Percentiles rank a stretch among this genome's conserved stretches.
phyloP scores from a whole-genome alignment of 2,113 vertebrate species.

The Leptocoma aspasia region DNA sequence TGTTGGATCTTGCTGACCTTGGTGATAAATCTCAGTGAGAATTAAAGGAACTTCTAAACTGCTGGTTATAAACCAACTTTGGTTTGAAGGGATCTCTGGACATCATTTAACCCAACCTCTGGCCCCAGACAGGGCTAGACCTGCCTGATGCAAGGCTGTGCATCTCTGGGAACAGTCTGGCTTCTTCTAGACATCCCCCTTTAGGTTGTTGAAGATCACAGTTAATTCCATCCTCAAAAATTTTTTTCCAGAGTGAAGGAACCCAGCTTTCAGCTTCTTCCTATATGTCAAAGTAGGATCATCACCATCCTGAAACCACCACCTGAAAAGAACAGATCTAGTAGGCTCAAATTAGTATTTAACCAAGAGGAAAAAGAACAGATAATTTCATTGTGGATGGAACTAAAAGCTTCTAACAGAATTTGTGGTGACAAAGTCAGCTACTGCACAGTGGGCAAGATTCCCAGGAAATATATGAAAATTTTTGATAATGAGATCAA shows the following conservation, averaged over 20 bases:
- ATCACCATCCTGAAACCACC: neutral
- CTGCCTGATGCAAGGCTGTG: neutral
- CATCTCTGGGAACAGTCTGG: neutral
- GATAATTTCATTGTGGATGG: neutral
- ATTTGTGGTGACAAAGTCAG: neutral
- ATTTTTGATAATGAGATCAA: neutral
- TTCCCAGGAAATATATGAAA: neutral
- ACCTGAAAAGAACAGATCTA: neutral
- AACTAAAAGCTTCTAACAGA: neutral
- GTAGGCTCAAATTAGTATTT: neutral
- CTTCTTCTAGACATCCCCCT: neutral
- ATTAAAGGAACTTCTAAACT: neutral
- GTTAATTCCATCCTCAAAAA: neutral
- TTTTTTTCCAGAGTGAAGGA: neutral
- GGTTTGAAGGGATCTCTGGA: neutral
- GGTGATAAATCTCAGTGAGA: neutral
- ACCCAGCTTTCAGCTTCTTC: neutral
- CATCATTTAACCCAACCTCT: neutral
- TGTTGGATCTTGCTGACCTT: neutral
- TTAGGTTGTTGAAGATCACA: neutral
- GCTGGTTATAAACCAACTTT: neutral
- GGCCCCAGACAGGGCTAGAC: neutral
- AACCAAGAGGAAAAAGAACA: neutral
- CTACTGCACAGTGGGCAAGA: neutral
- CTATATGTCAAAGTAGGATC: neutral